These are phyloP conservation scores for Drymodes brunneopygia DNA, from an alignment of 2,113 vertebrate species.

Conservation along the genomic window DNA sequence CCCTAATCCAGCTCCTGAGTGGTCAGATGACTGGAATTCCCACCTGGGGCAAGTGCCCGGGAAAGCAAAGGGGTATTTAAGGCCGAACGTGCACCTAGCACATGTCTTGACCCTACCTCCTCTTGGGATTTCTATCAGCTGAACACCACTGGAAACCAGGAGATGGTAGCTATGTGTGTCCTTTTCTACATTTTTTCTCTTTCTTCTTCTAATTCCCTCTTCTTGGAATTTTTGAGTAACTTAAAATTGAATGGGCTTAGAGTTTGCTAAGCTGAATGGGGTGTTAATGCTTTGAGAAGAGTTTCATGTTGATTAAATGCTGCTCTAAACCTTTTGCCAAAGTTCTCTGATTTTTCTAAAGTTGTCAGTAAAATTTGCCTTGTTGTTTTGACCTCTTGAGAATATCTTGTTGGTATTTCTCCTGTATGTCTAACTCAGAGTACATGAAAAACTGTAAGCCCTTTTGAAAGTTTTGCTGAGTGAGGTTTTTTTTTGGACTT, in stretches of 20 bases:
- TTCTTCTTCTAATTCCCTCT: background rate
- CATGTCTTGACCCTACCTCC: background rate
- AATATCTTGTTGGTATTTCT: background rate
- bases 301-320: background rate
- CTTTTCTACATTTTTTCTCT: background rate
- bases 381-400: background rate
- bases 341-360: background rate
- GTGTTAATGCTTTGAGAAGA: background rate
- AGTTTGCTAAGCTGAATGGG: background rate
- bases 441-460: background rate
- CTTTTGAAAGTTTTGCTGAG: fast-evolving
- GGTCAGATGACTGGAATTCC: background rate
- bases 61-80: background rate
- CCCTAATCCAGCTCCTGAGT: background rate
- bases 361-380: background rate
- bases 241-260: background rate
- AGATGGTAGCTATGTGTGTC: background rate
- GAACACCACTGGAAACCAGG: background rate
- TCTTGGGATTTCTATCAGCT: background rate
- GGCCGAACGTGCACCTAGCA: background rate
- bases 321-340: background rate
- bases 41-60: background rate
- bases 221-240: background rate
- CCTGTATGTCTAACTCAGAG: background rate
- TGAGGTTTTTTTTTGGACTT: background rate